Percentiles rank a stretch among this genome's conserved stretches.
These are phyloP conservation scores for Grus americana DNA, from an alignment of 2,113 vertebrate genomes.

Conservation along the genomic window DNA sequence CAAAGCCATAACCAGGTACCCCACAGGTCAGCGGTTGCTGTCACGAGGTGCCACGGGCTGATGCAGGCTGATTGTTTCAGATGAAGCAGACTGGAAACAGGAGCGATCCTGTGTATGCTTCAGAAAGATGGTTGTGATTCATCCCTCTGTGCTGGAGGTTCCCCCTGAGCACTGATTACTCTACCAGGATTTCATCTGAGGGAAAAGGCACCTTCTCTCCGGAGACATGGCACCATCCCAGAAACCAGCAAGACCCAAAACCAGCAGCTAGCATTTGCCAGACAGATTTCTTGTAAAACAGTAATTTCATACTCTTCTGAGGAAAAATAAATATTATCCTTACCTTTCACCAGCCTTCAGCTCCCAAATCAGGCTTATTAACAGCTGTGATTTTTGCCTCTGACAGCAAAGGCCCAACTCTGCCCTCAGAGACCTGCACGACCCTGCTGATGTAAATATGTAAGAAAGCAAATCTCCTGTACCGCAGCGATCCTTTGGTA, in stretches of 20 bases:
- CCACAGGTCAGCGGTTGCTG: not conserved
- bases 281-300: not conserved
- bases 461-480: not conserved
- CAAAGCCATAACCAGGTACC: not conserved
- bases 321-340: not conserved
- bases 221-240: not conserved
- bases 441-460: not conserved
- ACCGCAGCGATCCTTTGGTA: not conserved
- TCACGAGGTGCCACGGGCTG: not conserved
- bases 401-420: not conserved
- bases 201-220: not conserved
- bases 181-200: rapidly evolving
- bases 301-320: rapidly evolving
- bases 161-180: not conserved
- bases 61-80: not conserved
- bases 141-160: not conserved
- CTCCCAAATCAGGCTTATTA: not conserved
- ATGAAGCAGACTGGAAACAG: not conserved
- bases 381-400: rapidly evolving
- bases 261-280: not conserved
- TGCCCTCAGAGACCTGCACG: not conserved
- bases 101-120: not conserved
- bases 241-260: not conserved
- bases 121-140: not conserved
- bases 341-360: not conserved